These are phyloP conservation scores for Drosophila sucinea DNA, from an alignment of 1,140 invertebrate genomes.

Conservation along the genomic window DNA sequence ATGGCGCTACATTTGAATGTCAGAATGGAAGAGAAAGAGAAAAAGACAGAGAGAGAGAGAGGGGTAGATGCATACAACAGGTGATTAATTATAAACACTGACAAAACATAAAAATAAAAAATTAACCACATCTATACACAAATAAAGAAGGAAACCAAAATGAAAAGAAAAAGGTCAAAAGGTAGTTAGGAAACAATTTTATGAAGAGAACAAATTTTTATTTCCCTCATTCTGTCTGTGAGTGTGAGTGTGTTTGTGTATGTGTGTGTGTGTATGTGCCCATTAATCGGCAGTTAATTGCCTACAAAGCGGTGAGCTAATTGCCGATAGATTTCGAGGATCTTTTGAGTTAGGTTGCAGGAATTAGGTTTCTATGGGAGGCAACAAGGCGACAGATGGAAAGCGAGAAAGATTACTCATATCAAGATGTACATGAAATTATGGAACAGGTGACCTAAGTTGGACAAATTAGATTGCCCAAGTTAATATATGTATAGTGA, in stretches of 20 bases:
- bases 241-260: constrained; percentile 15
- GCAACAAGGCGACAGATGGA: constrained; percentile 18
- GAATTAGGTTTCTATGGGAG: neutral
- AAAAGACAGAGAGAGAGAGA: constrained; percentile 19
- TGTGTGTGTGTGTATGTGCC: constrained; percentile 48
- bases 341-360: constrained; percentile 35
- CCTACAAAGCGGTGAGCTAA: constrained; percentile 77
- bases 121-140: constrained; percentile 64
- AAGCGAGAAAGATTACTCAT: constrained; percentile 8
- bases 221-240: neutral
- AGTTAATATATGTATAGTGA: no score
- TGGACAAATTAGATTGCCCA: no score
- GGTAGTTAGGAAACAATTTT: constrained; percentile 62
- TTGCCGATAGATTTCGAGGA: constrained; percentile 55
- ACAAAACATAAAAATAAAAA: constrained; percentile 81
- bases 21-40: neutral
- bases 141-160: constrained; percentile 41
- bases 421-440: neutral
- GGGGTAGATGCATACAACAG: constrained; percentile 64
- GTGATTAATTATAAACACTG: constrained; percentile 81
- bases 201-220: constrained; percentile 43
- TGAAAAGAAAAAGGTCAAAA: constrained; percentile 44
- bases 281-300: constrained; percentile 78
- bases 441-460: neutral
- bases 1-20: constrained; percentile 57